Conservation (phyloP, 1,140 invertebrate species). For the Drosophila pruinosa region DNA sequence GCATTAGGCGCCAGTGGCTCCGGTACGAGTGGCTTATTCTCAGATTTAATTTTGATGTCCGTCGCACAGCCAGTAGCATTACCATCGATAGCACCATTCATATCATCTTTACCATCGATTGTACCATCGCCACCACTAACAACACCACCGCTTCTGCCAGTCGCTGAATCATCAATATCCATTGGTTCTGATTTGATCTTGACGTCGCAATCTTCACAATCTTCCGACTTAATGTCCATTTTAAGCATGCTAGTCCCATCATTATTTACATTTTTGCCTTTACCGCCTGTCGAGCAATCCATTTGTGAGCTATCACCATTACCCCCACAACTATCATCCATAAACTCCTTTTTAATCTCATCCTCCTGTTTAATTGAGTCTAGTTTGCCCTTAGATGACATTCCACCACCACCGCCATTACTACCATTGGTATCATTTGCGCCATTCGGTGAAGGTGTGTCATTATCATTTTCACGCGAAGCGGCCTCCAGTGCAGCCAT, state of each 20-base stretch:
- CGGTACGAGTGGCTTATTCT: slow-evolving; percentile 85
- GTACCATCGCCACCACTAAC: slow-evolving; percentile 21
- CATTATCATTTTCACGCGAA: slow-evolving; percentile 86
- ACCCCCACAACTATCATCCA: slow-evolving; percentile 83
- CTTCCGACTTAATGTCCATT: slow-evolving; percentile 85
- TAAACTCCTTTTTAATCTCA: slow-evolving; percentile 86
- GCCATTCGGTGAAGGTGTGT: slow-evolving; percentile 86
- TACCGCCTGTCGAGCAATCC: slow-evolving; percentile 81
- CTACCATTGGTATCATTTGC: slow-evolving; percentile 80
- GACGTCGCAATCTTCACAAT: slow-evolving; percentile 56
- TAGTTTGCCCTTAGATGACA: slow-evolving; percentile 85
- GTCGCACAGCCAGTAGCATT: slow-evolving; percentile 29
- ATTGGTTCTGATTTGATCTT: slow-evolving; percentile 83
- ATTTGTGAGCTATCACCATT: slow-evolving; percentile 82
- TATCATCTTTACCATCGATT: slow-evolving; percentile 85
- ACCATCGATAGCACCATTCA: slow-evolving; percentile 82
- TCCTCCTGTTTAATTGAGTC: slow-evolving; percentile 88
- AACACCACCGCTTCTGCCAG: slow-evolving; percentile 15
- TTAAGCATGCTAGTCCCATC: slow-evolving; percentile 86
- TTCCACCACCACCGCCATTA: slow-evolving; percentile 64
- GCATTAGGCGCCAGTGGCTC: slow-evolving; percentile 85
- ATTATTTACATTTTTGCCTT: slow-evolving; percentile 87
- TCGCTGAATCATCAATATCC: slow-evolving; percentile 74
- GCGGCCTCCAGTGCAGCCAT: slow-evolving; percentile 88
- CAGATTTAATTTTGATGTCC: slow-evolving; percentile 78